Conservation (phyloP, 2,888 invertebrate genomes). For the Diadegma fenestrale region DNA sequence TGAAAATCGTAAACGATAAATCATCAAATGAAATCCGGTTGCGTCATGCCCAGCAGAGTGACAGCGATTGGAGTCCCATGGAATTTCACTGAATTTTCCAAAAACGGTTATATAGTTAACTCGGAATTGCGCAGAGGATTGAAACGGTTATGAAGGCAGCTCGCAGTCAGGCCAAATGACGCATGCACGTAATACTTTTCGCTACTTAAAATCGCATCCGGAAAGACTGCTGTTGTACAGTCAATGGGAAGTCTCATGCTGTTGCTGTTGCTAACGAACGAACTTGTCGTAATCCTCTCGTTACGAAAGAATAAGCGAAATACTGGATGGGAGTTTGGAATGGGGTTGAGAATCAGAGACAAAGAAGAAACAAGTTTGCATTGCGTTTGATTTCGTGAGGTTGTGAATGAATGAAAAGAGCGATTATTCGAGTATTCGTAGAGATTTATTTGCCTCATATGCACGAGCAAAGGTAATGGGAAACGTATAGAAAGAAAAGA, state of each 20-base stretch:
- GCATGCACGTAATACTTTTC: neutral
- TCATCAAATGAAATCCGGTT: too few relatives aligned
- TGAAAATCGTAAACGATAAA: too few relatives aligned
- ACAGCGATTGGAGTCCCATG: too few relatives aligned
- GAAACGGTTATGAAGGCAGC: neutral
- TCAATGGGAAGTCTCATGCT: neutral
- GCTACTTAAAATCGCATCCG: neutral
- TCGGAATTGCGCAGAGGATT: neutral
- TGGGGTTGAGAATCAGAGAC: neutral
- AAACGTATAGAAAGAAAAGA: slow-evolving; percentile 6
- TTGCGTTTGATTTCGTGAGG: slow-evolving; percentile 22
- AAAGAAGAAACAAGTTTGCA: slow-evolving; percentile 11
- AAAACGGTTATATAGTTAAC: neutral
- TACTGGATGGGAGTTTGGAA: neutral
- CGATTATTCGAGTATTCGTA: slow-evolving; percentile 21
- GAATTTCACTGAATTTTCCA: too few relatives aligned
- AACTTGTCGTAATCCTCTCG: slow-evolving; percentile 15
- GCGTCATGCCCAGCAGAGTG: too few relatives aligned
- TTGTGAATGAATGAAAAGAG: slow-evolving; percentile 18
- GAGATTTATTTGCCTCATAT: slow-evolving; percentile 51
- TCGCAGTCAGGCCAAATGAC: neutral
- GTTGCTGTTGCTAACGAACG: neutral
- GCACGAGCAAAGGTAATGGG: slow-evolving; percentile 26
- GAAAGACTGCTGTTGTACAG: neutral
- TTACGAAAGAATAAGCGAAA: slow-evolving; percentile 19